Base-by-base conservation (phyloP, 2,888 invertebrate genomes). In the Apamea sordens region DNA sequence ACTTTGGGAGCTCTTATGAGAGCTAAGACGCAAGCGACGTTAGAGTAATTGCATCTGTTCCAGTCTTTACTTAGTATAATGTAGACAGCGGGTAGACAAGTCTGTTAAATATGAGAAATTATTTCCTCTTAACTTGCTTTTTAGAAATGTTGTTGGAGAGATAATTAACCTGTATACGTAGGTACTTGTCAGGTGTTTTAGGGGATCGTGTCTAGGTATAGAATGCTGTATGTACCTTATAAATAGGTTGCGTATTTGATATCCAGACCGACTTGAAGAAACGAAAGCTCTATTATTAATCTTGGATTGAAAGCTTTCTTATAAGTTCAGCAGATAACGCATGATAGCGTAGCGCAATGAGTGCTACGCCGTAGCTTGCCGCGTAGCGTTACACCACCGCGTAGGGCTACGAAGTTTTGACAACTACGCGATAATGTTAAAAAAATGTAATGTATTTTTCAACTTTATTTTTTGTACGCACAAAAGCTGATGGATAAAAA, bases 291-390 rank as follows among this genome's bases (percentile, higher is more conserved):
- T 32, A 61, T 61, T 18, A 3, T 21, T 32, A 18, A 63, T 63
- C 63, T 63, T 32, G 63, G 32, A 21, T 32, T 21, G 0, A 63
- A 21, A 63, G 21, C 32, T 64, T 64, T 11, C 7, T 32, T 10
- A 21, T 18, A 10, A 32, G 21, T 63, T 63, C 28, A 15, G 13
- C 15, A 61, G 28, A 15, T 28, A 15, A 61, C 15, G 28, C 15
- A 28, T 61, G 61, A 28, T 61, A 18, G 7, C 50, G 61, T 61
- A 80, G 59, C 73, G 21, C 21, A n/a, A 18, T 21, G 32, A 5
- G 13, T 47, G 63, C 79, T 79, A 79, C 79, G 82, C 7, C 82
- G 81, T 73, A 81, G 73, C 74, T 28, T 24, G 13, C 4, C 6
- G 44, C 82, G 82, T 74, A 82, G 56, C 53, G 21, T 32, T 3